These are phyloP conservation scores for Monomorium pharaonis DNA, from an alignment of 1,140 invertebrate species.

Conservation along the genomic window DNA sequence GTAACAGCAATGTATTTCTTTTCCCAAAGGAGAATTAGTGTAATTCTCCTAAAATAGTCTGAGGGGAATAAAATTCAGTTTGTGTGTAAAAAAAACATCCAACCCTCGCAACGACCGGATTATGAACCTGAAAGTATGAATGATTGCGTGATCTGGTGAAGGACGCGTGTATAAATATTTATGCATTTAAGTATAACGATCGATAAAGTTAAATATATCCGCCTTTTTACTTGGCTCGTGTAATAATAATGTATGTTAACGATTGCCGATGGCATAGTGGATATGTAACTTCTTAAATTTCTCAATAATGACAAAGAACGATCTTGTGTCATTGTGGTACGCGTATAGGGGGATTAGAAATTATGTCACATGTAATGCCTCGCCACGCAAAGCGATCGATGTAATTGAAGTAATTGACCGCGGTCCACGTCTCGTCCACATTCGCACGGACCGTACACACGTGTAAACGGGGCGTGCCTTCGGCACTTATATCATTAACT, in stretches of 20 bases:
- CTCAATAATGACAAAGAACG: slow-evolving; percentile 23
- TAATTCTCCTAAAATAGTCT: too few species aligned
- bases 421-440: background rate
- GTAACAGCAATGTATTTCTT: background rate
- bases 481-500: slow-evolving; percentile 48
- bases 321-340: slow-evolving; percentile 4
- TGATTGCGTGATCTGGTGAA: slow-evolving; percentile 4
- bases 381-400: slow-evolving; percentile 24
- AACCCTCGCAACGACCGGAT: background rate
- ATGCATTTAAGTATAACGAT: slow-evolving; percentile 25
- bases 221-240: background rate
- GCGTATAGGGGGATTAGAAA: slow-evolving; percentile 18
- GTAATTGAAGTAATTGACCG: slow-evolving; percentile 49
- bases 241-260: slow-evolving; percentile 20
- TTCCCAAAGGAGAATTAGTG: background rate
- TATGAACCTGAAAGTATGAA: background rate
- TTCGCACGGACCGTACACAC: background rate
- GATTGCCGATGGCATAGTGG: background rate
- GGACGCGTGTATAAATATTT: background rate
- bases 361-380: slow-evolving; percentile 21
- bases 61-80: background rate
- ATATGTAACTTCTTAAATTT: slow-evolving; percentile 22
- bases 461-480: slow-evolving; percentile 50
- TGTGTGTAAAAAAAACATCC: background rate
- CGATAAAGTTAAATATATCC: background rate